These are phyloP conservation scores for Drosophila kanekoi DNA, from an alignment of 2,888 invertebrate species.

Conservation along the genomic window DNA sequence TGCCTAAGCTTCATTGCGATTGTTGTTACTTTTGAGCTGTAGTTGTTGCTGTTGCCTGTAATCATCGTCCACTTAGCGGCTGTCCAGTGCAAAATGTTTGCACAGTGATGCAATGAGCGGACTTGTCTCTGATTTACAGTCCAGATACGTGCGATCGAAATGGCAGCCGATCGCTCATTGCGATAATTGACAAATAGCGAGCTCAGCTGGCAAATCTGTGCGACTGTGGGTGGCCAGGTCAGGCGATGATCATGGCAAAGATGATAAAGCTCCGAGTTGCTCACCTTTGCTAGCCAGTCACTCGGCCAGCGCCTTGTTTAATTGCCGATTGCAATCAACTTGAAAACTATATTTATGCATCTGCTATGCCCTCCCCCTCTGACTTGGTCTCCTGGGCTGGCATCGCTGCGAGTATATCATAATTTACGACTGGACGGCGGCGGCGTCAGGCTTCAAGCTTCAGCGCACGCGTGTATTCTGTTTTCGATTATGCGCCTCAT, in stretches of 20 bases:
- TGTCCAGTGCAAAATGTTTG: slow-evolving; percentile 55
- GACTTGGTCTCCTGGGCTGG: slow-evolving; percentile 18
- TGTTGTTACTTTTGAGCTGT: neutral
- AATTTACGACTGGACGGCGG: slow-evolving; percentile 66
- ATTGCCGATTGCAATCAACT: slow-evolving; percentile 62
- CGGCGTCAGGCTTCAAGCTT: slow-evolving; percentile 49
- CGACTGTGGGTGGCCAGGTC: slow-evolving; percentile 64
- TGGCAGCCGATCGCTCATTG: slow-evolving; percentile 57
- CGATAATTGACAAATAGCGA: slow-evolving; percentile 57
- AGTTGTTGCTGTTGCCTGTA: slow-evolving; percentile 33
- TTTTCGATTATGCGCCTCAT: slow-evolving; percentile 77
- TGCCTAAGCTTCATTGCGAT: slow-evolving; percentile 24
- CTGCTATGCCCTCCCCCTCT: slow-evolving; percentile 14
- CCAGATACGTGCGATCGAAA: slow-evolving; percentile 60
- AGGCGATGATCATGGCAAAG: slow-evolving; percentile 46
- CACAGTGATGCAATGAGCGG: slow-evolving; percentile 50
- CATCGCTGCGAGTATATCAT: slow-evolving; percentile 60
- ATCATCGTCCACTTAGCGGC: slow-evolving; percentile 38
- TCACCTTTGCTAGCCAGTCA: slow-evolving; percentile 55
- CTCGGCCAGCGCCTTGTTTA: slow-evolving; percentile 12
- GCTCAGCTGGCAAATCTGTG: slow-evolving; percentile 8
- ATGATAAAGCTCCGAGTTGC: slow-evolving; percentile 38
- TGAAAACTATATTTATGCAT: slow-evolving; percentile 67
- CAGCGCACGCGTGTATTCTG: slow-evolving; percentile 64
- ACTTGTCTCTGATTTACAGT: slow-evolving; percentile 58